Conservation (phyloP, 2,113 vertebrate species). For the Myanophis thanlyinensis region DNA sequence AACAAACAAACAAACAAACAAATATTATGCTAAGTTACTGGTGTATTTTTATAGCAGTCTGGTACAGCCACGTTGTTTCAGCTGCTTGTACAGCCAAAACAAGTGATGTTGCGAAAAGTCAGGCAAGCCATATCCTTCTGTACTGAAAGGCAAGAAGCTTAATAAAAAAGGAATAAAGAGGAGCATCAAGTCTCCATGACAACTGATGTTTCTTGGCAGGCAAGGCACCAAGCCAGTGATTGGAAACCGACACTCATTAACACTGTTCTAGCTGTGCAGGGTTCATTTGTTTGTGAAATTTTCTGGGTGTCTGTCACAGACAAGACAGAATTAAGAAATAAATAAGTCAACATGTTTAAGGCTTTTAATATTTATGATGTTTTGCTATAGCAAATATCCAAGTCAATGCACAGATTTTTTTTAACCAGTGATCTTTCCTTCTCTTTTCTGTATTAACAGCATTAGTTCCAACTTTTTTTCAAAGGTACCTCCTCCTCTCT, state of each 20-base stretch:
- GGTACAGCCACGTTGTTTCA: not conserved
- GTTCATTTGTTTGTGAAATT: not conserved
- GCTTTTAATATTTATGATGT: not conserved
- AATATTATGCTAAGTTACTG: not conserved
- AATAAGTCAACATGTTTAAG: not conserved
- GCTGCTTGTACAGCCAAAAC: not conserved
- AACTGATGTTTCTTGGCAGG: not conserved
- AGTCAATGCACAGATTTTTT: not conserved
- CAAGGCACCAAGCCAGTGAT: constrained; percentile 5
- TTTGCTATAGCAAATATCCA: not conserved
- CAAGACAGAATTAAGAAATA: not conserved
- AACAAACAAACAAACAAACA: too few species aligned
- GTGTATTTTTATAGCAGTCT: not conserved
- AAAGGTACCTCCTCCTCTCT: constrained; percentile 19
- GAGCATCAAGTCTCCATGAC: constrained; percentile 21
- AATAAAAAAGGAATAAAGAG: constrained; percentile 12
- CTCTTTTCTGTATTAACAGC: constrained; percentile 26
- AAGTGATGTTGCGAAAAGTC: not conserved
- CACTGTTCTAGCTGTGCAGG: not conserved
- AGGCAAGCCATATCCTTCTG: not conserved
- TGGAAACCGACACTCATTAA: constrained; percentile 12
- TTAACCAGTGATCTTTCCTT: not conserved
- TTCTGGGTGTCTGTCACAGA: not conserved
- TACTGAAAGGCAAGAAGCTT: not conserved
- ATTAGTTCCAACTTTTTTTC: not conserved